Evolutionary conservation across 2,113 vertebrate genomes (phyloP).

Genomic region (Trinectes maculatus): DNA sequence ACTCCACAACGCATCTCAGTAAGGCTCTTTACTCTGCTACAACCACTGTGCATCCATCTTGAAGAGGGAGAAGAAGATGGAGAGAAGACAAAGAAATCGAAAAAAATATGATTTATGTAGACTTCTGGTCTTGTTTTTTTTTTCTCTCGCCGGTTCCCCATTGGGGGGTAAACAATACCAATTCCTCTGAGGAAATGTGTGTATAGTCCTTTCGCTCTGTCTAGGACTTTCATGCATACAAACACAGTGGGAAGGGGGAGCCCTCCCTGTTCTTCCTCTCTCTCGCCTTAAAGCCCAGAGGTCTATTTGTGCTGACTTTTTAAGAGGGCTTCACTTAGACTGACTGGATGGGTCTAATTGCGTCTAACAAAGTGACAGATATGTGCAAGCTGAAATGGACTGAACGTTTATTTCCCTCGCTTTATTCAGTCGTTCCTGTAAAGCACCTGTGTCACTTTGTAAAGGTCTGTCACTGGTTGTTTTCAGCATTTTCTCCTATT

Average conservation of each 20-base stretch:
- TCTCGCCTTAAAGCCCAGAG: slow-evolving; percentile 38
- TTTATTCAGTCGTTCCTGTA: slow-evolving; percentile 48
- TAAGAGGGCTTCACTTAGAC: slow-evolving; percentile 66
- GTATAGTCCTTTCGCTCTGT: slow-evolving; percentile 27
- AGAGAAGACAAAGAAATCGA: slow-evolving; percentile 32
- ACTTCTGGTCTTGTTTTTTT: slow-evolving; percentile 40
- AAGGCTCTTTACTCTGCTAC: slow-evolving; percentile 12
- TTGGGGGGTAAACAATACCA: slow-evolving; percentile 55
- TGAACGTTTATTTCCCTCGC: slow-evolving; percentile 27
- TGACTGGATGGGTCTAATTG: slow-evolving; percentile 63
- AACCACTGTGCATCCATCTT: slow-evolving; percentile 25
- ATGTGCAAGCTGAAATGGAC: slow-evolving; percentile 60
- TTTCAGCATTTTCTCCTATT: slow-evolving; percentile 50
- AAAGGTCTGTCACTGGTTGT: slow-evolving; percentile 35
- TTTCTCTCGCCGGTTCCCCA: slow-evolving; percentile 30
- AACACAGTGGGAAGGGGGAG: slow-evolving; percentile 12
- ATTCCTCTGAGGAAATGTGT: slow-evolving; percentile 43
- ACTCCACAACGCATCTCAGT: slow-evolving; percentile 36
- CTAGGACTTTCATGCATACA: slow-evolving; percentile 17
- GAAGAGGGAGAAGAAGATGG: neutral
- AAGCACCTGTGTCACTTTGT: slow-evolving; percentile 42
- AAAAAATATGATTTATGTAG: slow-evolving; percentile 65
- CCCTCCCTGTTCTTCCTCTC: neutral
- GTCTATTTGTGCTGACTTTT: slow-evolving; percentile 70
- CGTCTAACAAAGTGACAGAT: slow-evolving; percentile 66